Conservation (phyloP, 2,113 vertebrate species). For the Herpailurus yagouaroundi region DNA sequence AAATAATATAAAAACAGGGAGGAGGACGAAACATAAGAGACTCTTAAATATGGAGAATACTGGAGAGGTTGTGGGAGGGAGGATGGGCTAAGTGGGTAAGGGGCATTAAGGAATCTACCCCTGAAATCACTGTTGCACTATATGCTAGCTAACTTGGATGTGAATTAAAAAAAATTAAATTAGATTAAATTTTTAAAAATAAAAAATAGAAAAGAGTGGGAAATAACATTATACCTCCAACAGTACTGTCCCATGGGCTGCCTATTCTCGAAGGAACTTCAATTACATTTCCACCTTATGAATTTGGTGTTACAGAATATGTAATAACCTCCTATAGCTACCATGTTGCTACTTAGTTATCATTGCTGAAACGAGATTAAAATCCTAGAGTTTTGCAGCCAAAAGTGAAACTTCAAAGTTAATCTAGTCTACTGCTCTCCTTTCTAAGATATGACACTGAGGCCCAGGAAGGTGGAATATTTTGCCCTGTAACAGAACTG, state of each 20-base stretch:
- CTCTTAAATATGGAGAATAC: too few species aligned
- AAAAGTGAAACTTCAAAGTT: background rate
- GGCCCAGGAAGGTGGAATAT: background rate
- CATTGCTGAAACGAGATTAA: background rate
- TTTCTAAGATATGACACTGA: background rate
- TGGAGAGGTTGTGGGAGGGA: too few species aligned
- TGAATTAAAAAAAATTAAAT: too few species aligned
- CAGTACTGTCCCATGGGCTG: background rate
- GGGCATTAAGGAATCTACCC: too few species aligned
- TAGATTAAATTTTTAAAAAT: too few species aligned
- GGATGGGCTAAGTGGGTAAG: too few species aligned
- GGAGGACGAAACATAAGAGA: too few species aligned
- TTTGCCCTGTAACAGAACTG: background rate
- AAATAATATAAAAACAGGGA: too few species aligned
- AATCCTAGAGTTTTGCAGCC: background rate
- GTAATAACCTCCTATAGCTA: background rate
- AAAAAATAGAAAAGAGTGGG: too few species aligned
- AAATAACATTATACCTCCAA: background rate
- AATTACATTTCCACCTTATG: background rate
- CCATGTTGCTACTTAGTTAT: background rate
- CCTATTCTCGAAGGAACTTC: background rate
- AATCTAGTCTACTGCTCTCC: background rate
- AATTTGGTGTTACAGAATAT: background rate
- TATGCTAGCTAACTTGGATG: too few species aligned
- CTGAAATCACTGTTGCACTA: too few species aligned